Conservation (phyloP, 2,797 vertebrate species). For the Leptodactylus fallax region DNA sequence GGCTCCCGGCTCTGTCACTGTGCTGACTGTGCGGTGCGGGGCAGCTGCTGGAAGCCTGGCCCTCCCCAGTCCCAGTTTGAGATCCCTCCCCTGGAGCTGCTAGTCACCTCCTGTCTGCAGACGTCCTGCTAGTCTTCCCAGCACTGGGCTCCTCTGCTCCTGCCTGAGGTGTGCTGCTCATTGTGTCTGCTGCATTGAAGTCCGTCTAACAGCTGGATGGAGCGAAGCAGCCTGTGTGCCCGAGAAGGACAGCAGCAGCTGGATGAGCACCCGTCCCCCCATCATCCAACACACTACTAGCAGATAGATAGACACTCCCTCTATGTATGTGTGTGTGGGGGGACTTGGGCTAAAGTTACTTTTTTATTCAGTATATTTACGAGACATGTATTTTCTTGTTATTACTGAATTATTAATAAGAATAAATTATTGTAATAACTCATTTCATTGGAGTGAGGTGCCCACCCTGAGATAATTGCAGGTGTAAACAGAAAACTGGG, state of each 20-base stretch:
- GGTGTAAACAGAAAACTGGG: no score
- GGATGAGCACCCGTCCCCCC: background rate
- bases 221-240: background rate
- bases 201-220: background rate
- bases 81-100: conserved; percentile 46
- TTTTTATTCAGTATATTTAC: no score
- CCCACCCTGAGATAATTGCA: no score
- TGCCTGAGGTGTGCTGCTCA: background rate
- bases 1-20: conserved; percentile 1
- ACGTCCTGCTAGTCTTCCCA: background rate
- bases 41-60: conserved; percentile 28
- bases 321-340: no score
- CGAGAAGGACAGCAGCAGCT: conserved; percentile 4
- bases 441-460: no score
- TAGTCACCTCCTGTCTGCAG: background rate
- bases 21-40: conserved; percentile 12
- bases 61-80: conserved; percentile 33
- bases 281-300: background rate
- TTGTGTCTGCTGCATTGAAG: no score
- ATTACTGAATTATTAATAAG: no score
- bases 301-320: no score
- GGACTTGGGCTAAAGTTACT: no score
- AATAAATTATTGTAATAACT: no score
- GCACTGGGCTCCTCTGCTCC: background rate
- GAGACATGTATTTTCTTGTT: no score